phyloP scores from a whole-genome alignment of 2,113 vertebrate species.

The Oncorhynchus masou region DNA sequence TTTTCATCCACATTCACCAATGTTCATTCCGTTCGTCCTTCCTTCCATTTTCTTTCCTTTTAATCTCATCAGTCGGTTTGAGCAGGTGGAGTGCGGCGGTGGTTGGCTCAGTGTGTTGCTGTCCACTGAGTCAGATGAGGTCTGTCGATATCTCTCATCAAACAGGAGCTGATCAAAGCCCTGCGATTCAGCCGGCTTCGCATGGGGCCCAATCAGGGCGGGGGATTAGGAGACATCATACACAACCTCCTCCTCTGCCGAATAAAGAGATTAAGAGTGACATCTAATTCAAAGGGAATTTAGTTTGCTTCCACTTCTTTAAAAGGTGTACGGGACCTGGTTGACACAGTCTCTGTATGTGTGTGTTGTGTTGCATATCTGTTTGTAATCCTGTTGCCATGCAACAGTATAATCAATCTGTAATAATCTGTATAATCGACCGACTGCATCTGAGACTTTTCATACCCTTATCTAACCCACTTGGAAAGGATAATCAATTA shows the following conservation, averaged over 20 bases:
- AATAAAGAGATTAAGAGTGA: slow-evolving; percentile 71
- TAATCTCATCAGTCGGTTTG: slow-evolving; percentile 60
- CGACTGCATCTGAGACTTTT: no score
- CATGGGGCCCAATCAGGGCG: slow-evolving; percentile 42
- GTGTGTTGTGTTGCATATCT: slow-evolving; percentile 4
- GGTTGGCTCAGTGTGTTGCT: neutral
- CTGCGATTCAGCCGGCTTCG: slow-evolving; percentile 19
- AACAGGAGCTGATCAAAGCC: slow-evolving; percentile 71
- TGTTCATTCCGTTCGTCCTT: slow-evolving; percentile 10
- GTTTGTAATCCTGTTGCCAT: neutral
- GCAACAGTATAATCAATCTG: no score
- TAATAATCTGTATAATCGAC: neutral
- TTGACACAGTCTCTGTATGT: neutral
- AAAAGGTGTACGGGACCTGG: slow-evolving; percentile 20
- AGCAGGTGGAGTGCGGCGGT: slow-evolving; percentile 39
- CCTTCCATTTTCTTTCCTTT: slow-evolving; percentile 49
- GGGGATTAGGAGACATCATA: slow-evolving; percentile 66
- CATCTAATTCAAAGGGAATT: slow-evolving; percentile 64
- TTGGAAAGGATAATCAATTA: neutral
- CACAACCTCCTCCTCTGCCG: slow-evolving; percentile 53
- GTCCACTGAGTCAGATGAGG: slow-evolving; percentile 56
- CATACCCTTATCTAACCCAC: no score
- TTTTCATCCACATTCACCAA: neutral
- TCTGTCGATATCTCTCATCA: slow-evolving; percentile 71
- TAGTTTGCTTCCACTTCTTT: slow-evolving; percentile 21